Conservation (phyloP, 1,140 invertebrate species). For the Anastrepha ludens region DNA sequence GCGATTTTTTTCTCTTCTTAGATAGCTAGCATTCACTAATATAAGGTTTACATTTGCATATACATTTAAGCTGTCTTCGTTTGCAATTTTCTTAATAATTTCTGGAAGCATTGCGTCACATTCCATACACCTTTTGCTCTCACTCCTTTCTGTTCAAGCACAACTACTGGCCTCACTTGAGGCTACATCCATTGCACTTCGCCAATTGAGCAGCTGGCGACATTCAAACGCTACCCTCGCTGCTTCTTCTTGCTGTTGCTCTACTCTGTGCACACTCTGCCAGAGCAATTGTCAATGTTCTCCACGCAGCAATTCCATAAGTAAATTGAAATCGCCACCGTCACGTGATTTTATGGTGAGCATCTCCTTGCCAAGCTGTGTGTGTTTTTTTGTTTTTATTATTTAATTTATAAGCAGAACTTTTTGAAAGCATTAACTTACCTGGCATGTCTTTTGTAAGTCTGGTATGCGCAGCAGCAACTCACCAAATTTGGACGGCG, state of each 20-base stretch:
- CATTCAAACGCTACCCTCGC: not conserved
- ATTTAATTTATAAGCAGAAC: not conserved
- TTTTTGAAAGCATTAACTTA: conserved; percentile 67
- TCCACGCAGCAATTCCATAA: conserved; percentile 95
- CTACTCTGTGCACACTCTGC: not conserved
- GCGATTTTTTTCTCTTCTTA: not conserved
- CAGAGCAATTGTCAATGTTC: conserved; percentile 81
- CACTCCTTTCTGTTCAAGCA: not conserved
- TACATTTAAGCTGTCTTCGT: conserved; percentile 18
- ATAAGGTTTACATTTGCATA: not conserved
- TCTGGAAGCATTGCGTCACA: not conserved
- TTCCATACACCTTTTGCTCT: not conserved
- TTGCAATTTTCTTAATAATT: not conserved
- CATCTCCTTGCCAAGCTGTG: conserved; percentile 93
- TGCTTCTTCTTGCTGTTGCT: not conserved
- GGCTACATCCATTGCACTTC: conserved; percentile 39
- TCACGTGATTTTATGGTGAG: conserved; percentile 89
- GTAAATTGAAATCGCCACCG: conserved; percentile 92
- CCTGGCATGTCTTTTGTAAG: conserved; percentile 94
- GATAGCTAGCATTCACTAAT: conserved; percentile 18
- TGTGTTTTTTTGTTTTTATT: not conserved
- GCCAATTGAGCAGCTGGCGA: conserved; percentile 22
- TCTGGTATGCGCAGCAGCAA: conserved; percentile 94
- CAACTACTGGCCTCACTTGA: not conserved
- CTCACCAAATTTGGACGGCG: conserved; percentile 96